A percentile compares a stretch with the other conserved stretches of the same genome.
Conservation (phyloP, 2,113 vertebrate genomes). For the Gymnocephalus cernua region DNA sequence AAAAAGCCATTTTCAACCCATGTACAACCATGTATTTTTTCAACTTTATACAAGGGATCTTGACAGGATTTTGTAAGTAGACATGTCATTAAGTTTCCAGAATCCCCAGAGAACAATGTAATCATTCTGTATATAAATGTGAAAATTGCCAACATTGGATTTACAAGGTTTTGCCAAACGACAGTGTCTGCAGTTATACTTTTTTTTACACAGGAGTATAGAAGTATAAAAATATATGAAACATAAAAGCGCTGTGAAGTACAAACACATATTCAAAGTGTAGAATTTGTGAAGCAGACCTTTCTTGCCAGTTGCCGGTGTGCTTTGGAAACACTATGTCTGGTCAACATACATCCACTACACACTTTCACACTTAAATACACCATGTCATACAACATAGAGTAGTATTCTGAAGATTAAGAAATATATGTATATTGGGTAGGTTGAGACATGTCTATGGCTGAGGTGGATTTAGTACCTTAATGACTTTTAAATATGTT, state of each 20-base stretch:
- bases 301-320: slow-evolving; percentile 52
- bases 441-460: slow-evolving; percentile 41
- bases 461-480: slow-evolving; percentile 37
- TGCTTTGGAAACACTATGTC: slow-evolving; percentile 58
- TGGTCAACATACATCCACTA: slow-evolving; percentile 53
- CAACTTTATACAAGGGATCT: slow-evolving; percentile 51
- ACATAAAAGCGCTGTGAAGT: slow-evolving; percentile 74
- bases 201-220: slow-evolving; percentile 66
- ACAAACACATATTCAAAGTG: slow-evolving; percentile 76
- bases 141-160: slow-evolving; percentile 69
- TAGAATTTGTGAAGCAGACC: slow-evolving; percentile 61
- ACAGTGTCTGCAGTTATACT: slow-evolving; percentile 43
- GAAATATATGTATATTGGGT: slow-evolving; percentile 39
- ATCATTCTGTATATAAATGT: slow-evolving; percentile 68
- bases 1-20: slow-evolving; percentile 50
- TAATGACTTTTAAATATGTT: neutral
- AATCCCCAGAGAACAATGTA: slow-evolving; percentile 38
- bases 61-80: slow-evolving; percentile 57
- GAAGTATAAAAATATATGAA: slow-evolving; percentile 82
- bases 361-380: slow-evolving; percentile 54
- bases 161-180: slow-evolving; percentile 67
- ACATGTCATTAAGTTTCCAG: slow-evolving; percentile 46
- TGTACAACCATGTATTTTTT: slow-evolving; percentile 40
- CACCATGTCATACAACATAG: slow-evolving; percentile 43
- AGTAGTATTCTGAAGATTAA: slow-evolving; percentile 37